Conservation (phyloP, 2,888 invertebrate genomes). For the Tiliacea citrago region DNA sequence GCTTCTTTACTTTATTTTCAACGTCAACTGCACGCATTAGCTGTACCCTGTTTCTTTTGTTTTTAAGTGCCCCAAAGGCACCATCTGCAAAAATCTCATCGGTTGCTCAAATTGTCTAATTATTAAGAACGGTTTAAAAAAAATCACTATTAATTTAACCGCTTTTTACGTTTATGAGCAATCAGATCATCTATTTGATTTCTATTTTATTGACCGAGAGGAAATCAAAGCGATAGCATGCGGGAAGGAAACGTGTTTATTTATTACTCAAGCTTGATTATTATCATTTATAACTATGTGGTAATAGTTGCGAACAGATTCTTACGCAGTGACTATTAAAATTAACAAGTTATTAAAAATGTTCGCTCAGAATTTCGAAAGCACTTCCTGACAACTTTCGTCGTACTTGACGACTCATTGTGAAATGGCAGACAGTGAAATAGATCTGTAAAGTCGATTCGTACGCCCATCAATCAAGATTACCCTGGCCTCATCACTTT, state of each 20-base stretch:
- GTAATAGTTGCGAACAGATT: slow-evolving; percentile 32
- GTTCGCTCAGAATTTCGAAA: slow-evolving; percentile 19
- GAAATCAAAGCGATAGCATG: slow-evolving; percentile 26
- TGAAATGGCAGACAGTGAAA: slow-evolving; percentile 72
- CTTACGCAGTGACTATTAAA: slow-evolving; percentile 23
- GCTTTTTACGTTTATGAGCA: slow-evolving; percentile 3
- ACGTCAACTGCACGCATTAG: not conserved
- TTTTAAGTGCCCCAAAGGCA: not conserved
- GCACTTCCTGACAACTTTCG: slow-evolving; percentile 48
- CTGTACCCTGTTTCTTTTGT: not conserved
- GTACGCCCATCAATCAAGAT: slow-evolving; percentile 77
- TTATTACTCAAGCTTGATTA: slow-evolving; percentile 34
- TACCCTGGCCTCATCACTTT: slow-evolving; percentile 76
- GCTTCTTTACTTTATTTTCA: not conserved
- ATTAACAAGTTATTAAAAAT: slow-evolving; percentile 16
- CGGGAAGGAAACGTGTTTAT: slow-evolving; percentile 40
- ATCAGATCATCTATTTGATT: slow-evolving; percentile 38
- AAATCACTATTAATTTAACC: not conserved
- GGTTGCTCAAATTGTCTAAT: not conserved
- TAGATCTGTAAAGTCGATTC: slow-evolving; percentile 69
- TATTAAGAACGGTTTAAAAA: not conserved
- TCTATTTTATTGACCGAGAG: slow-evolving; percentile 28
- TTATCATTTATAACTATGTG: slow-evolving; percentile 31
- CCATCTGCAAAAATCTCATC: not conserved
- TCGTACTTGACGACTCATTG: slow-evolving; percentile 60